Base-by-base conservation (phyloP, 2,888 invertebrate species). In the Aporophyla nigra region DNA sequence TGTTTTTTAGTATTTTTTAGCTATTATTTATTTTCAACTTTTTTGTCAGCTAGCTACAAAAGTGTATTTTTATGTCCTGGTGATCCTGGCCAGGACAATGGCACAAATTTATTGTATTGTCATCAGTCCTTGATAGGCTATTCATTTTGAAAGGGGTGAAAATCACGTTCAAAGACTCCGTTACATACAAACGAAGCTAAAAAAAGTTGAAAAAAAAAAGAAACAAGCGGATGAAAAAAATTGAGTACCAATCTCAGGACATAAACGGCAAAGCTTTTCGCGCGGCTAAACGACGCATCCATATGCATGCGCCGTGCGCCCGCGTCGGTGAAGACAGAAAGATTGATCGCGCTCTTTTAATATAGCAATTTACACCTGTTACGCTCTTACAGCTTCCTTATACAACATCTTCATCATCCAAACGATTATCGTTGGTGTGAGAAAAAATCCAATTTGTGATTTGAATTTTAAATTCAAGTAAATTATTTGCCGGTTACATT, bases 361-460 rank as follows among this genome's bases (percentile, higher is more conserved):
- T 93, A 92, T 90, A 94, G 93, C 93, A 93, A 95, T 95, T 95
- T 94, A 94, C 95, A 94, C 94, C 93, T 94, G 93, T 92, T 93
- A 91, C 84, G 89, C 84, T 88, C 88, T 89, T 91, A 90, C 89
- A 86, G 90, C 92, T 92, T 93, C 93, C 92, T 91, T 91, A 88
- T 86, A 84, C 74, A 86, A 88, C 88, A 86, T 85, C 90, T 89
- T 92, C 90, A 86, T 89, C 85, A 80, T 76, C 71, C 68, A 58
- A 78, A 87, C 86, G 89, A 92, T 91, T 89, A 92, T 90, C 86
- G 82, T 76, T 69, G 58, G 80, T 86, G 83, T 84, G 89, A 83
- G 84, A 88, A 88, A 87, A 89, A 76, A 84, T 83, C 84, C 83
- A 87, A 84, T 88, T 82, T 76, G 63, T 76, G 70, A 85, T 87